Evolutionary conservation across 2,888 invertebrate species (phyloP), one percentile per base, ranked within the genome.

Genomic region (Caenorhabditis angaria): DNA sequence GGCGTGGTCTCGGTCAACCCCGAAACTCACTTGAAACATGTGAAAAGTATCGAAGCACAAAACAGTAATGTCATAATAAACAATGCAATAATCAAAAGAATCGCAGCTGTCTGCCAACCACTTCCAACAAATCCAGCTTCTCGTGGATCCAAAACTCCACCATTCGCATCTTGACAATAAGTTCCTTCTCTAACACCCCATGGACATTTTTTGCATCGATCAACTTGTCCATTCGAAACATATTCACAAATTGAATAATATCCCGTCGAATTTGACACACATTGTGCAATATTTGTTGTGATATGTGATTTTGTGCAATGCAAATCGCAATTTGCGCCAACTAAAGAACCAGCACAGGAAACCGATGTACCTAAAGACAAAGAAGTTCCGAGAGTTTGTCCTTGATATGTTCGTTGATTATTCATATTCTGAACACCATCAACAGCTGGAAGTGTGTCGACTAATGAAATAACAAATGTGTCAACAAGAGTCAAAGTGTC

Each of bases 311-410:
- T 25, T 29, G 56, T 61, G 65, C 86, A 86, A n/a, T 69, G 58
- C 24, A 86, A 65, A 60, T 86, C 85, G 60, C 86, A 86, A 12
- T 71, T 68, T 8, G 82, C 80, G 3, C 86, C 86, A 50, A 82
- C 78, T 50, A 84, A 65, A 47, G 65, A 51, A 14, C 83, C 82
- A 27, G 76, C 64, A 65, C 86, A 86, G 6, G 83, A 71, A n/a
- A 85, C 73, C 2, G 85, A 82, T 50, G 78, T 78, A 1, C 78
- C 72, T 61, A 85, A 62, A 6, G 79, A 67, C 29, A 72, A 62
- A 47, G 74, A 76, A 12, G 83, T 83, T 20, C 80, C 81, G 41
- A 83, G 66, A 22, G 79, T 59, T 51, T 74, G 79, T 70, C 83
- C 83, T 41, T 70, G 70, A 57, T 82, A 73, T 1, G 69, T 74